Evolutionary conservation across 2,797 vertebrate species (phyloP), one percentile per base, ranked within the genome.

Genomic region (Enteromius argenteus): DNA sequence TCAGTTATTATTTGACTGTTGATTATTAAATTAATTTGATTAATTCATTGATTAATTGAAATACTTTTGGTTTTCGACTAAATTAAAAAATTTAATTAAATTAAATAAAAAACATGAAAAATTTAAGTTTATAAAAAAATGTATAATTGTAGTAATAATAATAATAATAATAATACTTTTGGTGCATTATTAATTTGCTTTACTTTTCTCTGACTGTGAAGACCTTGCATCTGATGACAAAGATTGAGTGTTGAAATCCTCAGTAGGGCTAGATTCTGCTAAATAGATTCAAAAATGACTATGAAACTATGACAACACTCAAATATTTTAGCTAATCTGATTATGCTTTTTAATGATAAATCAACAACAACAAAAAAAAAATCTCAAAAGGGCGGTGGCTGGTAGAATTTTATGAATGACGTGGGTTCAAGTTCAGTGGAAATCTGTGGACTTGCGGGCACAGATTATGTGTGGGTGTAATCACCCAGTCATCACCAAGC

Each of bases 241-340:
- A 37, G 49, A 84, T 42, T 27, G 37, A 15, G 51, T 80, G 77
- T 39, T 67, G 46, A 85, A 74, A 79, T 30, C 62, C 30, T 27
- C 13, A 69, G 39, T 15, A 17, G 23, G n/a, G 23, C 6, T 23
- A 46, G 7, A 71, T 17, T 27, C 3, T 27, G n/a, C 23, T 27
- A 23, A 27, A 42, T 13, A 14, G 21, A 72, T 49, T 49, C 15
- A 73, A 73, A 73, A 46, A 49, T 19, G 8, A 64, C 13, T 21
- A 32, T 74, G 72, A 13, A 74, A 53, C 49, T 32, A 35, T 53
- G 30, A 53, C 49, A 53, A 35, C 27, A 15, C 15, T 67, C 17
- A 67, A 67, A 67, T 67, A 37, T 67, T 39, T 67, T 10, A 39
- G 27, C 60, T 32, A 64, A 64, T 64, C 27, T 8, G 27, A 32